Base-by-base conservation (phyloP, 2,113 vertebrate genomes). In the Orcinus orca region DNA sequence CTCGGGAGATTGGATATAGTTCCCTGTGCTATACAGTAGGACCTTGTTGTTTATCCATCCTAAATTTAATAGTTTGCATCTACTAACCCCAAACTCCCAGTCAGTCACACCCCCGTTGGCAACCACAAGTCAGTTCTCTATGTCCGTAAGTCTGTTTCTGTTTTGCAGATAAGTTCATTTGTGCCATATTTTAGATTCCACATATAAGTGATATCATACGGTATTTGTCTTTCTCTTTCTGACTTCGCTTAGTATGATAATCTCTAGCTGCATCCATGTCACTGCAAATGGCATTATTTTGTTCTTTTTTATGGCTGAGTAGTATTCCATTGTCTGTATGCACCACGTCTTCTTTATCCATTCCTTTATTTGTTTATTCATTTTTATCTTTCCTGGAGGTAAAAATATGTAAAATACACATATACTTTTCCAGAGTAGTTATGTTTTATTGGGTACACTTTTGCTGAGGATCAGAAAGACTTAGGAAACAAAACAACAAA, bases 401-500 rank as follows among this genome's bases (percentile, higher is more conserved):
- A 47, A 95, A 96, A 82, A 84, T 55, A 26, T 33, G 13, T 79
- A 36, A 60, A 5, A 68, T 6, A 68, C 10, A 14, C 8, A 14
- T 20, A 74, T 29, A 11, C 26, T 88, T 83, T 85, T 47, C 68
- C n/a, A 89, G 73, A 70, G 8, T 77, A 86, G 25, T 55, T 88
- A 33, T 83, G 9, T 93, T 76, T 93, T 50, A 36, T 15, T 89
- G 76, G 88, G 60, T 77, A 38, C 2, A 21, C 33, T 77, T 76
- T 31, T 21, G 29, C 15, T 86, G 7, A 50, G 31, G 31, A 74
- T 91, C 33, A 80, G 58, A 68, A 95, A 82, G 47, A 53, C 44
- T 77, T 93, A 41, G 82, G 81, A 92, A 97, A 90, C 31, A 89
- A 95, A 84, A 41, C 31, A 83, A 31, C 41, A 63, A 70, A 71